Conservation (phyloP, 1,140 invertebrate genomes). For the Drosophila serrata region DNA sequence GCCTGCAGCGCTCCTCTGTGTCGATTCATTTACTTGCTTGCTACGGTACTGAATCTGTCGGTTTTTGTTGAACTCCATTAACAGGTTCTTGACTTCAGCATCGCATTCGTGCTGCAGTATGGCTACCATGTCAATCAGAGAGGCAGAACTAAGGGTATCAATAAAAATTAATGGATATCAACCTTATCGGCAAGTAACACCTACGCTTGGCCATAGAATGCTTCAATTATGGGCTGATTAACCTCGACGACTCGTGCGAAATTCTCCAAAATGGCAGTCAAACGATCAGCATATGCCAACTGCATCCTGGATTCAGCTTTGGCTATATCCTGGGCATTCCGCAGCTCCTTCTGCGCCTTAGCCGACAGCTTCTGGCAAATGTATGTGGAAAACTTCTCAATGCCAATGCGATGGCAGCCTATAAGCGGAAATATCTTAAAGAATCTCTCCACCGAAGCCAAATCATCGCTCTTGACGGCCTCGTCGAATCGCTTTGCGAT, state of each 20-base stretch:
- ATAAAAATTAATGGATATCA: background rate
- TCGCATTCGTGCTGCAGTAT: conserved; percentile 96
- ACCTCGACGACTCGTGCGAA: conserved; percentile 95
- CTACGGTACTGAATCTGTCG: conserved; percentile 90
- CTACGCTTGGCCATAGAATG: conserved; percentile 92
- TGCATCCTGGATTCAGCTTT: conserved; percentile 90
- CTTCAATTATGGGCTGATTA: conserved; percentile 97
- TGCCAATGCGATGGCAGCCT: conserved; percentile 95
- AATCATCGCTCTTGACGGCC: conserved; percentile 95
- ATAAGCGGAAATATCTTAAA: conserved; percentile 99
- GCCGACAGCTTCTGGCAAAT: conserved; percentile 93
- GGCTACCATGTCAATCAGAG: conserved; percentile 89
- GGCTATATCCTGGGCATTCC: conserved; percentile 88
- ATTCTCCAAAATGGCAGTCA: conserved; percentile 94
- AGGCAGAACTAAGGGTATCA: conserved; percentile 86
- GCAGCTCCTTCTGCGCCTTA: conserved; percentile 91
- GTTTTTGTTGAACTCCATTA: conserved; percentile 92
- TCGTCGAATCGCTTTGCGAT: conserved; percentile 95
- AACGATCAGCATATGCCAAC: conserved; percentile 93
- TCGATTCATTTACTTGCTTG: conserved; percentile 88
- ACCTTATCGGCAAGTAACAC: background rate
- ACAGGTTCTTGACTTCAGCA: conserved; percentile 89
- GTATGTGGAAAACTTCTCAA: conserved; percentile 96
- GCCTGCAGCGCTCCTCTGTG: conserved; percentile 78
- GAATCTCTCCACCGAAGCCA: conserved; percentile 97